Evolutionary conservation across 2,797 vertebrate species (phyloP), one percentile per base, ranked within the genome.

Genomic region (Limnodromus scolopaceus): DNA sequence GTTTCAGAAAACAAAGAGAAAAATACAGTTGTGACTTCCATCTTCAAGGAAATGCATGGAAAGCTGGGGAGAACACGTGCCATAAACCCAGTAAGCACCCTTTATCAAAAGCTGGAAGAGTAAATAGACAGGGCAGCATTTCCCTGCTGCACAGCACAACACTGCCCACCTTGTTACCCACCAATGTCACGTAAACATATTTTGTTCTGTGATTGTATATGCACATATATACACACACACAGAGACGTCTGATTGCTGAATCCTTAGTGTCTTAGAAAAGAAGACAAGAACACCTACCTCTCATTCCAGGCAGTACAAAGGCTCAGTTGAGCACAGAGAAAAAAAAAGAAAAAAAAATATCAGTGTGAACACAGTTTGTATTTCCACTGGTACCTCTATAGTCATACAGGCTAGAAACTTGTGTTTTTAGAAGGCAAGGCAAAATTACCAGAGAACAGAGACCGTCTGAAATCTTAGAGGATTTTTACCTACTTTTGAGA

Each of bases 281-380:
- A 46, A 12, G 10, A 19, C 2, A 0, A 54, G 4, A 78, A 6
- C 61, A 87, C 39, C 18, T 34, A 57, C 75, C 34, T 32, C n/a
- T 46, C 28, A 7, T 23, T n/a, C 32, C 48, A 61, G 46, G 23
- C 41, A 55, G 18, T 7, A 54, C 20, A 38, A 55, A 75, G 22
- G 5, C 17, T 74, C 24, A 55, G 32, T 1, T 25, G 30, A 48
- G 39, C 49, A 13, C 22, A 36, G 34, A 9, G 19, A 36, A 83
- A 66, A 70, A 88, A 45, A 45, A 45, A 88, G 24, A 13, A 45
- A 88, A 45, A 45, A 45, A 88, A 48, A 13, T 20, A 12, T 43
- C 28, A 3, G 0, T 13, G 13, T 13, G 24, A 38, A 38, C 3
- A 4, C 4, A 5, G n/a, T 15, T 72, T 3, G 0, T 10, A 6